These are phyloP conservation scores for Alethe castanea DNA, from an alignment of 2,113 vertebrate genomes.

Conservation along the genomic window DNA sequence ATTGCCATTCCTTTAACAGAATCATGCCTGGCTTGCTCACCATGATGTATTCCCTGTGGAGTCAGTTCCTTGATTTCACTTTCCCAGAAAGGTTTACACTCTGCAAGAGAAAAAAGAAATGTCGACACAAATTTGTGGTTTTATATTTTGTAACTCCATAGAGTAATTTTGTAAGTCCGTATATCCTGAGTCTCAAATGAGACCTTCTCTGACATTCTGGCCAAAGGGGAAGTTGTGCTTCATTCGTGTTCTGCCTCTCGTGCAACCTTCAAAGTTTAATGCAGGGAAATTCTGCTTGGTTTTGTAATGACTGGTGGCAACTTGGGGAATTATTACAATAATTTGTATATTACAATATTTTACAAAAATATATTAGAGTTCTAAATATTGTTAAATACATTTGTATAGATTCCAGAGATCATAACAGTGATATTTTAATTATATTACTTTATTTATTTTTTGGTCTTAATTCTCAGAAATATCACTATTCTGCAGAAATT, in stretches of 20 bases:
- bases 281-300: not conserved
- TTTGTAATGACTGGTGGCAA: constrained; percentile 18
- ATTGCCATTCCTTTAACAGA: not conserved
- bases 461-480: constrained; percentile 55
- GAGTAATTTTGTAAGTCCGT: not conserved
- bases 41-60: not conserved
- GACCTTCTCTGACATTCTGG: not conserved
- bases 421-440: constrained; percentile 58
- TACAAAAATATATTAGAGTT: constrained; percentile 42
- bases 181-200: not conserved
- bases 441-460: constrained; percentile 65
- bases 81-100: not conserved
- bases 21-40: not conserved
- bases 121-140: not conserved
- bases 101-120: not conserved
- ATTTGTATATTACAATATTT: not conserved
- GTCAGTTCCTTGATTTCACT: not conserved
- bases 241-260: rapidly evolving
- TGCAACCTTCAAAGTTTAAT: not conserved
- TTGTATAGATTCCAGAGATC: constrained; percentile 62
- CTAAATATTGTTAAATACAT: constrained; percentile 58
- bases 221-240: not conserved
- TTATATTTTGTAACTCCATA: not conserved
- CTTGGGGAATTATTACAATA: constrained; percentile 5
- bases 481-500: constrained; percentile 66